phyloP scores from a whole-genome alignment of 2,113 vertebrate species.

The Rhinolophus ferrumequinum region DNA sequence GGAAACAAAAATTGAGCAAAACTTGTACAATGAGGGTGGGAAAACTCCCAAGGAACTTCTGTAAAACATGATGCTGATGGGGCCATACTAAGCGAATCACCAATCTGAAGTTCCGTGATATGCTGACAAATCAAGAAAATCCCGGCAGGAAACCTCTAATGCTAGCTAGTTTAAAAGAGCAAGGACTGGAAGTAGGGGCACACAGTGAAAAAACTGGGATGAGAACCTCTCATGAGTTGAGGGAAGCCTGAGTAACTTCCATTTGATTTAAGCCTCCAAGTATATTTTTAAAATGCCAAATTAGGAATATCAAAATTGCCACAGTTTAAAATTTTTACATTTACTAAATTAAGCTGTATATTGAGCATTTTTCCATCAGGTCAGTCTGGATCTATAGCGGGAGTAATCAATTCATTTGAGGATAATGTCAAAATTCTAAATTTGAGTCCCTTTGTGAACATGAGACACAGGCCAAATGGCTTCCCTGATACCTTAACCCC shows the following conservation, averaged over 20 bases:
- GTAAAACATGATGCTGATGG: not conserved
- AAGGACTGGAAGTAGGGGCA: not conserved
- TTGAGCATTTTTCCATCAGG: not conserved
- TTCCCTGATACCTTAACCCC: not conserved
- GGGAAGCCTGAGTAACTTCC: not conserved
- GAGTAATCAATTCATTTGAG: slow-evolving; percentile 32
- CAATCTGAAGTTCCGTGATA: slow-evolving; percentile 1
- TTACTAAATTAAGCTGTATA: slow-evolving; percentile 44
- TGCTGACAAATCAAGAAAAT: not conserved
- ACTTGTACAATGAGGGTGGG: not conserved
- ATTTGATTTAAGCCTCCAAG: not conserved
- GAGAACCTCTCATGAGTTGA: not conserved
- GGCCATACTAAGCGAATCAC: not conserved
- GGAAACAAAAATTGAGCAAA: slow-evolving; percentile 44
- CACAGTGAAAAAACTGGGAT: not conserved
- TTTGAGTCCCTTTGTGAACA: slow-evolving; percentile 21
- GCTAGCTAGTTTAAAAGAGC: slow-evolving; percentile 10
- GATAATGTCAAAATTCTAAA: slow-evolving; percentile 49
- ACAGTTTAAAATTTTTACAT: not conserved
- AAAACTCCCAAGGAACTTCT: slow-evolving; percentile 23
- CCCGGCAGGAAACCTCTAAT: slow-evolving; percentile 4
- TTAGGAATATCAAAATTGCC: slow-evolving; percentile 42
- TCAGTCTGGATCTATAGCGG: slow-evolving; percentile 1
- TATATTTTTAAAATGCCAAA: slow-evolving; percentile 44
- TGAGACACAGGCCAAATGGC: not conserved